A percentile compares a stretch with the other conserved stretches of the same genome.
Evolutionary conservation across 2,113 vertebrate species (phyloP).

Genomic region (Zosterops hypoxanthus): DNA sequence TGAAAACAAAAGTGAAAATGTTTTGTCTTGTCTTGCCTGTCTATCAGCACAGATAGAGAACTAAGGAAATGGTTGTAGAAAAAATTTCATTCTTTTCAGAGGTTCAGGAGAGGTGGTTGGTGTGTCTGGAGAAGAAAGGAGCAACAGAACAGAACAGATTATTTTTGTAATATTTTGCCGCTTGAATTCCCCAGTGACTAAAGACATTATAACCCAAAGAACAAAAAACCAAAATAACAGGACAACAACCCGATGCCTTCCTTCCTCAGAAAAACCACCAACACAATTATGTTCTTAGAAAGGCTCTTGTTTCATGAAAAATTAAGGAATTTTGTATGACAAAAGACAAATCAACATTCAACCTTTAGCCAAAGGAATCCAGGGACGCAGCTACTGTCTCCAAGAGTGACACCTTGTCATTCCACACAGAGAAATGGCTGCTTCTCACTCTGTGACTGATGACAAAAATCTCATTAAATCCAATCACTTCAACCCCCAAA

Average conservation of each 20-base stretch:
- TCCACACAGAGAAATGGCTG: background rate
- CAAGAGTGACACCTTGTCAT: background rate
- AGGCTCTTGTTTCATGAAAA: background rate
- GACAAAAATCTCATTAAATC: background rate
- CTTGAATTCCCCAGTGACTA: background rate
- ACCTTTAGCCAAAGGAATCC: background rate
- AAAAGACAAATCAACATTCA: background rate
- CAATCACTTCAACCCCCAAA: background rate
- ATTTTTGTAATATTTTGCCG: background rate
- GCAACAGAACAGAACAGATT: background rate
- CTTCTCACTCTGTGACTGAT: background rate
- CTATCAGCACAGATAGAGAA: background rate
- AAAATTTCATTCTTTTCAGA: background rate
- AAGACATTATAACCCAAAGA: background rate
- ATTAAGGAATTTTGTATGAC: background rate
- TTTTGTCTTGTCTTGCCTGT: background rate
- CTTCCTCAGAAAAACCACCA: background rate
- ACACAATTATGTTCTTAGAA: background rate
- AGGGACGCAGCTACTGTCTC: background rate
- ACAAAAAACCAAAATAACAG: background rate
- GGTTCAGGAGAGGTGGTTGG: background rate
- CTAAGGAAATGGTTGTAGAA: background rate
- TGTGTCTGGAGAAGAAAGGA: background rate
- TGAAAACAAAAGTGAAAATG: background rate
- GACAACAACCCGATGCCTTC: accelerated